A percentile compares a stretch with the other conserved stretches of the same genome.
Evolutionary conservation across 2,888 invertebrate species (phyloP).

Genomic region (Clunio marinus): DNA sequence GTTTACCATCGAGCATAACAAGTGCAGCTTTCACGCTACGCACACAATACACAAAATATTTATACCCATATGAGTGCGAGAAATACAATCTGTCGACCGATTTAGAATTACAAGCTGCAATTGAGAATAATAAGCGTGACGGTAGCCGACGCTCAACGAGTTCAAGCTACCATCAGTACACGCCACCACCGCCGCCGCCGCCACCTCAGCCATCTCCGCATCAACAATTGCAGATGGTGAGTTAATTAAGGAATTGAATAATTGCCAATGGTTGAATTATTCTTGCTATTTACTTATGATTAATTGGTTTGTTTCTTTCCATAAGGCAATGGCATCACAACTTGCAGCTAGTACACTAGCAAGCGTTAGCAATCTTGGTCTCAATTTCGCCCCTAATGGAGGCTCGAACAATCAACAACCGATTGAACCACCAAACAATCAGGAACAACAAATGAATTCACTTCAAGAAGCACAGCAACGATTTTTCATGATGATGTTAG

Average conservation of each 20-base stretch:
- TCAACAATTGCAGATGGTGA: constrained; percentile 36
- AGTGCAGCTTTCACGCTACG: constrained; percentile 98
- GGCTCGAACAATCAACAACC: not conserved
- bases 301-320: not conserved
- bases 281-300: not conserved
- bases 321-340: constrained; percentile 36
- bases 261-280: not conserved
- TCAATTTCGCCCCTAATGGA: not conserved
- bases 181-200: constrained; percentile 24
- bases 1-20: constrained; percentile 96
- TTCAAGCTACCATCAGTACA: not conserved
- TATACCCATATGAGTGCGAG: constrained; percentile 37
- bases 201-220: not conserved
- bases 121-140: constrained; percentile 37
- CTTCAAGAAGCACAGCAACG: constrained; percentile 35
- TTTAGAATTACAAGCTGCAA: constrained; percentile 32
- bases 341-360: not conserved
- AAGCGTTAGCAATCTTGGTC: not conserved
- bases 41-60: constrained; percentile 65
- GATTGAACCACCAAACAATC: constrained; percentile 4
- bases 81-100: constrained; percentile 28
- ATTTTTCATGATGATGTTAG: constrained; percentile 38
- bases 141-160: constrained; percentile 35
- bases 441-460: constrained; percentile 29
- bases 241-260: no score